These are phyloP conservation scores for Dasyurus viverrinus DNA, from an alignment of 2,113 vertebrate genomes.

Conservation along the genomic window DNA sequence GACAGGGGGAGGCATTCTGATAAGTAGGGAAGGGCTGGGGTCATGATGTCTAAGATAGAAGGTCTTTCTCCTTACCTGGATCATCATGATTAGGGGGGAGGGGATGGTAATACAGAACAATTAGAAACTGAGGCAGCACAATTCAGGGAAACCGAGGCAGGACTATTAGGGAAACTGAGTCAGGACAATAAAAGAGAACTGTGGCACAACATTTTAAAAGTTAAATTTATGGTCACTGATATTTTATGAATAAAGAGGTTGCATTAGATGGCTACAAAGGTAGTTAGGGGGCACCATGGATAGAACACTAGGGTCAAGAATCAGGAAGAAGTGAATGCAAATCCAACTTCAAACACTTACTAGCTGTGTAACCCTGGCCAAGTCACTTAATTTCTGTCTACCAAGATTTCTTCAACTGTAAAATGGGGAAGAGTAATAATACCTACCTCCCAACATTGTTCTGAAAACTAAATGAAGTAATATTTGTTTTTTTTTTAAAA, in stretches of 20 bases:
- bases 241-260: background rate
- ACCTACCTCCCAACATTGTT: background rate
- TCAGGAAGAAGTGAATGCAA: background rate
- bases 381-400: background rate
- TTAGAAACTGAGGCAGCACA: too few relatives aligned
- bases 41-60: too few relatives aligned
- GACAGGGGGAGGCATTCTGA: too few relatives aligned
- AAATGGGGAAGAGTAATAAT: background rate
- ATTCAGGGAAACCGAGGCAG: too few relatives aligned
- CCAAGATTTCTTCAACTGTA: background rate
- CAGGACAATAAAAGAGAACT: too few relatives aligned
- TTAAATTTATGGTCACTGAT: background rate
- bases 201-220: background rate
- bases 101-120: too few relatives aligned
- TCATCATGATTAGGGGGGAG: too few relatives aligned
- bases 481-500: background rate
- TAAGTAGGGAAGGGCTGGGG: too few relatives aligned
- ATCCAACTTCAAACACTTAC: background rate
- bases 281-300: background rate
- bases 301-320: background rate
- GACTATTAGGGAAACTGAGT: too few relatives aligned
- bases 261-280: background rate
- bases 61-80: too few relatives aligned
- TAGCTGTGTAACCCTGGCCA: background rate
- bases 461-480: background rate